Evolutionary conservation across 2,888 invertebrate species (phyloP).

Genomic region (Drosophila neonasuta): DNA sequence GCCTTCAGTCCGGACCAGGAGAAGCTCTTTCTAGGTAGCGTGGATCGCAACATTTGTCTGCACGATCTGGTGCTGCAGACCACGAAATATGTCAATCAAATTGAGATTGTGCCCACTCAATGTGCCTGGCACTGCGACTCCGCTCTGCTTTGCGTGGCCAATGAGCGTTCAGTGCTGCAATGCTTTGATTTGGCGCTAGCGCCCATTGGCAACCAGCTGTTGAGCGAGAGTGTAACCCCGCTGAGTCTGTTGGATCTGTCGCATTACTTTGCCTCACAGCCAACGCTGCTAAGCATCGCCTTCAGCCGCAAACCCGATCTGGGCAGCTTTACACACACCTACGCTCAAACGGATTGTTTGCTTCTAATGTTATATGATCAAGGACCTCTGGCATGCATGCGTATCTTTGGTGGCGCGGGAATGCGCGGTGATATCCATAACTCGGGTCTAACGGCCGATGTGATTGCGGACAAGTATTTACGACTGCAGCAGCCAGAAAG

Average conservation of each 20-base stretch:
- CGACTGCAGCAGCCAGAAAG: constrained; percentile 86
- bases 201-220: constrained; percentile 86
- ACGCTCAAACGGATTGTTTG: constrained; percentile 83
- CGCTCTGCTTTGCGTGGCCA: constrained; percentile 86
- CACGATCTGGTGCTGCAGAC: constrained; percentile 89
- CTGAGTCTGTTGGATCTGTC: constrained; percentile 86
- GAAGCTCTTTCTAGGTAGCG: constrained; percentile 90
- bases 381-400: constrained; percentile 85
- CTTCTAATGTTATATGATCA: constrained; percentile 85
- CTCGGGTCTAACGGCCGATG: constrained; percentile 84
- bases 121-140: constrained; percentile 89
- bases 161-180: constrained; percentile 88
- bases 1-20: constrained; percentile 88
- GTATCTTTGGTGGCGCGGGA: constrained; percentile 83
- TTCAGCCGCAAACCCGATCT: constrained; percentile 85
- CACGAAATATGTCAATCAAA: constrained; percentile 87
- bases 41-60: constrained; percentile 91
- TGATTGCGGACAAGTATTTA: constrained; percentile 86
- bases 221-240: constrained; percentile 86
- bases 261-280: constrained; percentile 83
- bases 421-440: constrained; percentile 82
- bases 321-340: constrained; percentile 76
- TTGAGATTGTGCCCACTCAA: constrained; percentile 89
- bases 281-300: constrained; percentile 84
- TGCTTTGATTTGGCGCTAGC: constrained; percentile 89